Conservation (phyloP, 2,797 vertebrate genomes). For the Premnoplex brunnescens region DNA sequence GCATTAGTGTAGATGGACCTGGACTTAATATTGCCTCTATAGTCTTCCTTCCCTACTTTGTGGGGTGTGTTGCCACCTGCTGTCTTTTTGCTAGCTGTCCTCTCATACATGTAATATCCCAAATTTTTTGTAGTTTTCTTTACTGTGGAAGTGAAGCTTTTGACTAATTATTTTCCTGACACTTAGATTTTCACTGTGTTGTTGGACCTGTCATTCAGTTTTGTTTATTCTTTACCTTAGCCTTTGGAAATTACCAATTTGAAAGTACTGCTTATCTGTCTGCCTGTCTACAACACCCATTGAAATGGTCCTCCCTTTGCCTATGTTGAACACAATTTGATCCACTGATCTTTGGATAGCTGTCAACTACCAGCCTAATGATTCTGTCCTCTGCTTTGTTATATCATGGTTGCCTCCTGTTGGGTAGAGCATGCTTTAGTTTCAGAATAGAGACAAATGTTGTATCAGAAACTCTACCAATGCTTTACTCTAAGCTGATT, state of each 20-base stretch:
- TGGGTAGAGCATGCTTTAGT: background rate
- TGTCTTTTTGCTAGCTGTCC: background rate
- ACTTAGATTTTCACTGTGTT: background rate
- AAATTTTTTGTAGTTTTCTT: background rate
- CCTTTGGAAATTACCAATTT: background rate
- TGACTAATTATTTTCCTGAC: background rate
- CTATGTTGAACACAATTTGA: background rate
- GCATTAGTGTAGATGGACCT: background rate
- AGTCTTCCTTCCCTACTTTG: background rate
- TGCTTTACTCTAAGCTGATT: background rate
- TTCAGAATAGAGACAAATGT: background rate
- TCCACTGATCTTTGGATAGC: slow-evolving; percentile 8
- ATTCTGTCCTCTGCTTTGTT: background rate
- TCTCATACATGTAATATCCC: background rate
- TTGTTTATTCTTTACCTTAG: background rate
- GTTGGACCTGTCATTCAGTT: background rate
- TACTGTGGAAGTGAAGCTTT: background rate
- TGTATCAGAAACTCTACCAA: background rate
- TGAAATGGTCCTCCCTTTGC: background rate
- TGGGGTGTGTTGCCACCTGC: background rate
- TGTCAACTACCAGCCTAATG: background rate
- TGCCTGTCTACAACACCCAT: background rate
- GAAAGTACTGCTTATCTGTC: background rate
- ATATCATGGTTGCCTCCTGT: background rate
- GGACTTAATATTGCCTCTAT: background rate